Percentiles rank a stretch among this genome's conserved stretches.
Evolutionary conservation across 2,113 vertebrate species (phyloP).

Genomic region (Tachysurus fulvidraco): DNA sequence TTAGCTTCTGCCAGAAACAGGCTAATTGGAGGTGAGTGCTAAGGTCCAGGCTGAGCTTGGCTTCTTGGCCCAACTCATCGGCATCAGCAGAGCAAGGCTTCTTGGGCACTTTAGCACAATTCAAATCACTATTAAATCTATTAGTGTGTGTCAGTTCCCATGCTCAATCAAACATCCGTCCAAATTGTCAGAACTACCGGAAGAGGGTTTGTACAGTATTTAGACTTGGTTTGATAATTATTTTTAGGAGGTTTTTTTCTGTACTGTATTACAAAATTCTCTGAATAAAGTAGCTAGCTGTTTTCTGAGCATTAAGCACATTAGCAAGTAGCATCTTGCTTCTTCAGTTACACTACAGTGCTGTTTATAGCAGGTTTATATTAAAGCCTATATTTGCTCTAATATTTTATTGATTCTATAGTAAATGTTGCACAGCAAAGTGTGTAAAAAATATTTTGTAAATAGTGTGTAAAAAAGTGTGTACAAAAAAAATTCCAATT

Average conservation of each 20-base stretch:
- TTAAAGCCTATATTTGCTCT: background rate
- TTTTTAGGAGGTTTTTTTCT: background rate
- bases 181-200: background rate
- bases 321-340: background rate
- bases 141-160: background rate
- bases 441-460: background rate
- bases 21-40: constrained; percentile 46
- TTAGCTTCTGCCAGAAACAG: constrained; percentile 34
- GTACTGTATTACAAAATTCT: background rate
- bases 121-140: background rate
- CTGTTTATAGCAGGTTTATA: background rate
- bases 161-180: background rate
- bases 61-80: constrained; percentile 17
- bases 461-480: no score
- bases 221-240: background rate
- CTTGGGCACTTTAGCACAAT: no score
- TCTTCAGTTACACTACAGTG: background rate
- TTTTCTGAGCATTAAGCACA: background rate
- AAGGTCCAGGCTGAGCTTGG: constrained; percentile 24
- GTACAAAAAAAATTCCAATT: no score
- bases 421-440: background rate
- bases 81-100: background rate
- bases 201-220: background rate
- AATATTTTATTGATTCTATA: background rate
- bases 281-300: background rate